Evolutionary conservation across 2,797 vertebrate species (phyloP).

Genomic region (Rhinichthys osculus): DNA sequence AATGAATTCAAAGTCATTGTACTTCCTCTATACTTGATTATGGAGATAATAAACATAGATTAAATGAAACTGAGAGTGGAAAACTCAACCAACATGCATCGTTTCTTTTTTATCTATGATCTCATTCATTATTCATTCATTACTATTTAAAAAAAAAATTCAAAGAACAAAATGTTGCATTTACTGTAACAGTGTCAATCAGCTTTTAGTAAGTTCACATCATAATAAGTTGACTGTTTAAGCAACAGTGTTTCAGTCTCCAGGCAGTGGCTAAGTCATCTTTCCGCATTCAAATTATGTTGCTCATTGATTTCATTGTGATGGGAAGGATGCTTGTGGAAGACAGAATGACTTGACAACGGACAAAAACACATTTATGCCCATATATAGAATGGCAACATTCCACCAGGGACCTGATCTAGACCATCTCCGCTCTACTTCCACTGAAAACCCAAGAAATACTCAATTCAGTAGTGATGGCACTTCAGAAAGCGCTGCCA

Average conservation of each 20-base stretch:
- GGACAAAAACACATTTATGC: slow-evolving; percentile 36
- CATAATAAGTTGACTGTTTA: not conserved
- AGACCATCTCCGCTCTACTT: slow-evolving; percentile 1
- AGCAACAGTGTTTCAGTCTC: slow-evolving; percentile 32
- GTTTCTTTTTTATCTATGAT: not conserved
- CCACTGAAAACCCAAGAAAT: slow-evolving; percentile 22
- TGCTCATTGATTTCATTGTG: slow-evolving; percentile 31
- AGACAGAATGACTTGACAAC: slow-evolving; percentile 21
- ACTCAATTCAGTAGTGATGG: not conserved
- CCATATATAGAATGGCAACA: slow-evolving; percentile 54
- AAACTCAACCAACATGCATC: not conserved
- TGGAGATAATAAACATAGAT: not conserved
- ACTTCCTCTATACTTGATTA: slow-evolving; percentile 17
- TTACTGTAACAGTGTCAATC: not conserved
- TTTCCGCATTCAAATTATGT: slow-evolving; percentile 37
- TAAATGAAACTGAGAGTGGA: slow-evolving; percentile 20
- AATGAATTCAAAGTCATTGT: slow-evolving; percentile 18
- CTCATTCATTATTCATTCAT: not conserved
- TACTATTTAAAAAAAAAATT: no score
- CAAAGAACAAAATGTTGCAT: not conserved
- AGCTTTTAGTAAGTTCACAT: not conserved
- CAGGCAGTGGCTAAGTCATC: slow-evolving; percentile 15
- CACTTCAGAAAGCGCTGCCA: not conserved
- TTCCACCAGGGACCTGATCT: slow-evolving; percentile 43
- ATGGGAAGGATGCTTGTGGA: slow-evolving; percentile 54